A percentile compares a stretch with the other conserved stretches of the same genome.
Conservation (phyloP, 2,113 vertebrate genomes). For the Nycticryphes semicollaris region DNA sequence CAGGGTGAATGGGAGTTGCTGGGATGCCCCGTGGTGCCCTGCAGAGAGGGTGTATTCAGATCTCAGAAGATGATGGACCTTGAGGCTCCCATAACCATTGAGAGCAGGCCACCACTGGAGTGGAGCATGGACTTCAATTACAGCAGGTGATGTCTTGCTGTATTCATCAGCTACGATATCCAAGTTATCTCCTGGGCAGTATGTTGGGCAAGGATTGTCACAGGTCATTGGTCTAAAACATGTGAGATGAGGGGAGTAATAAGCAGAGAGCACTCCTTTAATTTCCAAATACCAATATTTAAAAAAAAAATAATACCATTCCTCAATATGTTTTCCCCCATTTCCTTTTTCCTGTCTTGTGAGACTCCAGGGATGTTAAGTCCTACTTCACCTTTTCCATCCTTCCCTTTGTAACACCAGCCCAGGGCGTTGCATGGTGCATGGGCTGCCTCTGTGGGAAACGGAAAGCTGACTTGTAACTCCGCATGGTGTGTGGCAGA, state of each 20-base stretch:
- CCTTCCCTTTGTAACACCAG: neutral
- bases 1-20: neutral
- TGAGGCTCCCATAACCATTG: rapidly evolving
- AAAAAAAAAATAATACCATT: neutral
- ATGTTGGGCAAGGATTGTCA: neutral
- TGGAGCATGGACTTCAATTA: rapidly evolving
- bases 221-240: neutral
- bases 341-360: neutral
- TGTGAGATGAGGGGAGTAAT: neutral
- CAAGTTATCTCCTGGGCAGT: neutral
- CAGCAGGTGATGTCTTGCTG: neutral
- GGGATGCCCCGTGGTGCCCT: rapidly evolving
- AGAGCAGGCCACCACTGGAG: neutral
- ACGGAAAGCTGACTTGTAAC: neutral
- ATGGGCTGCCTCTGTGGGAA: neutral
- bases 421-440: rapidly evolving
- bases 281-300: neutral
- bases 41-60: neutral
- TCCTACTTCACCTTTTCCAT: neutral
- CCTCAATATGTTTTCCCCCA: neutral
- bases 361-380: neutral
- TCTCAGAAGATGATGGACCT: neutral
- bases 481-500: neutral
- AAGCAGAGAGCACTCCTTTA: neutral
- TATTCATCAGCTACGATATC: neutral